phyloP scores from a whole-genome alignment of 2,888 invertebrate genomes.

The Agrotis ipsilon region DNA sequence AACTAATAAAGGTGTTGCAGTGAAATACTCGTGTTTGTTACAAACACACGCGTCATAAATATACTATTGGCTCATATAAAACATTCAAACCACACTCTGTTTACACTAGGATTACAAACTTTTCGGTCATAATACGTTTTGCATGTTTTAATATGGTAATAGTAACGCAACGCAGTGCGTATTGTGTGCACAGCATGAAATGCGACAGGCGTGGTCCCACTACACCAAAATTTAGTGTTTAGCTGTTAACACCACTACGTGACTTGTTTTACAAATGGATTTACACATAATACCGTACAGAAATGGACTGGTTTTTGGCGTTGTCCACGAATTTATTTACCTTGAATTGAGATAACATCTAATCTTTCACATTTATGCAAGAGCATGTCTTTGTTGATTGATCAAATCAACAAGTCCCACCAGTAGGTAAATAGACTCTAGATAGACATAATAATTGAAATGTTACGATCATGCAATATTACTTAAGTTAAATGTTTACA shows the following conservation, averaged over 20 bases:
- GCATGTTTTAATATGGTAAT: conserved; percentile 59
- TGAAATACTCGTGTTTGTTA: conserved; percentile 5
- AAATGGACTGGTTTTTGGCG: conserved; percentile 41
- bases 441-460: not conserved
- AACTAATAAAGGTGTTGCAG: not conserved
- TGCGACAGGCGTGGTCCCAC: conserved; percentile 43
- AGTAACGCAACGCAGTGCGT: conserved; percentile 52
- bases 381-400: not conserved
- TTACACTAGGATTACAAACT: conserved; percentile 50
- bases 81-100: conserved; percentile 24
- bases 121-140: conserved; percentile 58
- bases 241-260: conserved; percentile 47
- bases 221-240: conserved; percentile 47
- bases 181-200: conserved; percentile 54
- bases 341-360: conserved; percentile 14
- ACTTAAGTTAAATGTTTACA: conserved; percentile 45
- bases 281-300: conserved; percentile 43
- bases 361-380: not conserved
- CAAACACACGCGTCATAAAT: conserved; percentile 15
- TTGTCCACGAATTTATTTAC: conserved; percentile 9
- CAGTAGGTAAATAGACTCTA: not conserved
- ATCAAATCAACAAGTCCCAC: not conserved
- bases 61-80: conserved; percentile 22
- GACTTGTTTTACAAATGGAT: conserved; percentile 42
- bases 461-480: conserved; percentile 26